Conservation (phyloP, 2,888 invertebrate species). For the Pterostichus niger region DNA sequence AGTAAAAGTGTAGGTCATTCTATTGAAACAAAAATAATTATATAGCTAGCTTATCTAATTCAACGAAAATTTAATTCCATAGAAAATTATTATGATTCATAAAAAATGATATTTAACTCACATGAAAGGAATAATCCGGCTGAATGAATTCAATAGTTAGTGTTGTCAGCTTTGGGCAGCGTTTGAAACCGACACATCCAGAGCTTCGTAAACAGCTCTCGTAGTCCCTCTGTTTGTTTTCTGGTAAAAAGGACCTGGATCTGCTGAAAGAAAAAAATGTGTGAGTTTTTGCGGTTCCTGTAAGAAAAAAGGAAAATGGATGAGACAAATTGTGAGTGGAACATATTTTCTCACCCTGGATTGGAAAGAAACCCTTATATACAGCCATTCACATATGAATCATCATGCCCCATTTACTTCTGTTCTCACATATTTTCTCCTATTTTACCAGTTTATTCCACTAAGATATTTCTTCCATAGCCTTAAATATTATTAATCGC, state of each 20-base stretch:
- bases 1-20: no score
- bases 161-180: conserved; percentile 21
- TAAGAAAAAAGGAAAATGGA: conserved; percentile 56
- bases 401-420: conserved; percentile 63
- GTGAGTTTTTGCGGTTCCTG: conserved; percentile 41
- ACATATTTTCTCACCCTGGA: conserved; percentile 62
- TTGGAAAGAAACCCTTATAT: conserved; percentile 41
- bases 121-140: not conserved
- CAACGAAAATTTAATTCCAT: no score
- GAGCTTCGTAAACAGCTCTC: conserved; percentile 39
- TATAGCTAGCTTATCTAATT: no score
- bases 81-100: not conserved
- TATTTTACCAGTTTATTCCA: conserved; percentile 46
- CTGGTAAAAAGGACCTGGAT: conserved; percentile 14
- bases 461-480: conserved; percentile 30
- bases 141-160: not conserved
- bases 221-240: conserved; percentile 13
- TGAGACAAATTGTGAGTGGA: conserved; percentile 57
- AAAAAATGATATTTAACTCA: conserved; percentile 12
- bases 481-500: conserved; percentile 46
- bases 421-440: conserved; percentile 56
- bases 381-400: conserved; percentile 61
- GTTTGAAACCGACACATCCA: conserved; percentile 4
- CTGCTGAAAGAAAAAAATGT: conserved; percentile 39
- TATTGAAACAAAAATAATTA: no score